Evolutionary conservation across 2,888 invertebrate species (phyloP), one percentile per base, ranked within the genome.

Genomic region (Polia nebulosa): DNA sequence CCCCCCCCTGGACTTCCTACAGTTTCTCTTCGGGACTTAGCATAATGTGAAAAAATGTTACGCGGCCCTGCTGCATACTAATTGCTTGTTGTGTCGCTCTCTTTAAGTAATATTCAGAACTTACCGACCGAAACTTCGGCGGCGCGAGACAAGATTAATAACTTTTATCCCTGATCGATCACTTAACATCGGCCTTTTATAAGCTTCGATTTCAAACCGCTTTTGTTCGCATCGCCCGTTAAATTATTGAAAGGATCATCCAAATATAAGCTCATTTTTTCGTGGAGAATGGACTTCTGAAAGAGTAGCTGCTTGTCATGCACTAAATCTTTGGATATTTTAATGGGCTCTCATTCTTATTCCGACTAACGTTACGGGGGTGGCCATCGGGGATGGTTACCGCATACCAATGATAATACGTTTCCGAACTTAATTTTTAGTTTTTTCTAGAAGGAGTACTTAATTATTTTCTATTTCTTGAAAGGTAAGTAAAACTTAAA

Each of bases 21-120:
- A 91, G 89, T 94, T 94, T 94, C 94, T 94, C 94, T 92, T 92
- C 85, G 87, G 89, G 93, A 92, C 93, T 95, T 94, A 93, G 92
- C 93, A 94, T 95, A 95, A 95, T 95, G 94, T 93, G 86, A 95
- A 95, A 95, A 95, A 95, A 95, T 95, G 94, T 93, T 90, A 88
- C 88, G 92, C 90, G 88, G 88, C 91, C 90, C 90, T 86, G 88
- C 91, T 91, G 95, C 94, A 95, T 95, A 95, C 95, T 95, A 95
- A 95, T 95, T 94, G 90, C 89, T 93, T 95, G 95, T 95, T 95
- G 95, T 95, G 92, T 91, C 88, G 91, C 88, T 89, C 86, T 86
- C 84, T 88, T 90, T 89, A 88, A 92, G 90, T 91, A 88, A 90
- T 89, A 90, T 90, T 88, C 88, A 81, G 89, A 90, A 92, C 91